A percentile compares a stretch with the other conserved stretches of the same genome.
Evolutionary conservation across 2,797 vertebrate species (phyloP).

Genomic region (Loris lydekkerianus): DNA sequence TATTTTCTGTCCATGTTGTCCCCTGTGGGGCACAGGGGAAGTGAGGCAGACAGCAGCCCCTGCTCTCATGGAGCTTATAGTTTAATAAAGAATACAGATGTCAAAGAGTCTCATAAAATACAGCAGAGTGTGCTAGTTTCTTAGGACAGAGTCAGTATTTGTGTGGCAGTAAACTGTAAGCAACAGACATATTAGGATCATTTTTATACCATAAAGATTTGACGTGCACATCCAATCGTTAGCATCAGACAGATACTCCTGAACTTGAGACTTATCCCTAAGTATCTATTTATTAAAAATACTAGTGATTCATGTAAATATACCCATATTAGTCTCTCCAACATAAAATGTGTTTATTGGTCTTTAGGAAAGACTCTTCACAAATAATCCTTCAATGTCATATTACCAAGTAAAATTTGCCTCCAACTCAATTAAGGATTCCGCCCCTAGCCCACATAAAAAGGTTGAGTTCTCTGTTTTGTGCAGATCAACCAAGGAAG

Average conservation of each 20-base stretch:
- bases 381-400: background rate
- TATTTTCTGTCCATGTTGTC: background rate
- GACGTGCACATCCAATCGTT: background rate
- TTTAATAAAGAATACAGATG: background rate
- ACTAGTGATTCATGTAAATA: background rate
- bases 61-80: background rate
- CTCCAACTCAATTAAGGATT: background rate
- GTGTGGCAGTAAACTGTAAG: background rate
- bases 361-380: conserved; percentile 18
- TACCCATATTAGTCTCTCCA: background rate
- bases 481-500: too few species aligned
- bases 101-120: background rate
- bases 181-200: rapidly evolving
- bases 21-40: background rate
- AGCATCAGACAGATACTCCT: background rate
- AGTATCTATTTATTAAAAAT: background rate
- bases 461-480: background rate
- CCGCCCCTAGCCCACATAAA: background rate
- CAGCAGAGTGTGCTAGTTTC: background rate
- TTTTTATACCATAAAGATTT: background rate
- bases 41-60: background rate
- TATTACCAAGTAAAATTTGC: background rate
- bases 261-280: background rate
- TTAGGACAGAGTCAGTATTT: background rate
- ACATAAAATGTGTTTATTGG: background rate